Evolutionary conservation across 37 sponge, comb jelly and placozoan genomes (phyloP).

Genomic region (Aphrocallistes beatrix): DNA sequence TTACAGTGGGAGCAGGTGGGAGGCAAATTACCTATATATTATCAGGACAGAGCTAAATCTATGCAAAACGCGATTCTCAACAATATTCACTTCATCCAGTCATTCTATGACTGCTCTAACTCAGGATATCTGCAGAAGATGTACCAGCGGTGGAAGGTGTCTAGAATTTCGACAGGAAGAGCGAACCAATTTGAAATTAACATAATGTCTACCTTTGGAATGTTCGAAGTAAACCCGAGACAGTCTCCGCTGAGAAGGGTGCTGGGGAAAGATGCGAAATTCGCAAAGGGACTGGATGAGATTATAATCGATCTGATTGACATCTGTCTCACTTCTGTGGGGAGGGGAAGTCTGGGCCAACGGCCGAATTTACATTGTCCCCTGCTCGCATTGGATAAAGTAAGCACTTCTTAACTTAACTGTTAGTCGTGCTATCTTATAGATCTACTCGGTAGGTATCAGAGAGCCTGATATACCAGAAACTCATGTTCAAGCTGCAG

Average conservation of each 20-base stretch:
- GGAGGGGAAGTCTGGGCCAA: conserved; percentile 6
- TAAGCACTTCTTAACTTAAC: background rate
- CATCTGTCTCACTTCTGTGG: background rate
- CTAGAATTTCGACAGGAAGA: background rate
- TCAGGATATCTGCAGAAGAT: background rate
- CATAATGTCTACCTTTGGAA: background rate
- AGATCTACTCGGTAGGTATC: background rate
- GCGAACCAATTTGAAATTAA: background rate
- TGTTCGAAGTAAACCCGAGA: conserved; percentile 16
- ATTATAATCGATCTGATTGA: conserved; percentile 5
- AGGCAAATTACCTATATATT: background rate
- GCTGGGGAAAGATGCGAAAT: conserved; percentile 13
- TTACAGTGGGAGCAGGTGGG: background rate
- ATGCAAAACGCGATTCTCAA: background rate
- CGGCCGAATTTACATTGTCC: background rate
- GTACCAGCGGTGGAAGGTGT: conserved; percentile 12
- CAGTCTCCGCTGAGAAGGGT: conserved; percentile 9
- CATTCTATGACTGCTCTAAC: background rate
- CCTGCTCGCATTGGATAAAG: background rate
- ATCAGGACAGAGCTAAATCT: background rate
- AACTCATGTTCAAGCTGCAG: background rate
- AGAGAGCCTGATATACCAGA: conserved; percentile 15
- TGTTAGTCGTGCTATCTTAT: background rate
- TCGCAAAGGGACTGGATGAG: conserved; percentile 1
- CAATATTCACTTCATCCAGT: background rate